Evolutionary conservation across 2,888 invertebrate species (phyloP), one percentile per base, ranked within the genome.

Genomic region (Drosophila meridiana): DNA sequence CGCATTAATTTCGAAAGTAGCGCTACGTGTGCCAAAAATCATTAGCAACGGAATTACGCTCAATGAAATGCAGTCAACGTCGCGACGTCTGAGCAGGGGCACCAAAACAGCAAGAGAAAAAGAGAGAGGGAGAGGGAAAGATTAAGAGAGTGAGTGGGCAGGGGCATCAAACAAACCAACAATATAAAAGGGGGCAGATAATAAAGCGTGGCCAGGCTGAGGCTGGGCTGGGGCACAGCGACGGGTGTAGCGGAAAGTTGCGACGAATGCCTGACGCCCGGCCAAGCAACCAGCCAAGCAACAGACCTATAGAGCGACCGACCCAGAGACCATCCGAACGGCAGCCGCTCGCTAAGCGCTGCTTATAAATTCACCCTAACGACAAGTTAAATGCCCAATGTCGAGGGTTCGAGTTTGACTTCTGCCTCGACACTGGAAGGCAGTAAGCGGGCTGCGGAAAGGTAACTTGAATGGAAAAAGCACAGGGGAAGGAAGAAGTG

Each of bases 21-120:
- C 90, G 86, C 89, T 87, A 87, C 91, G 90, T 91, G 92, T 91
- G 92, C 91, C 92, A 91, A 91, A 91, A 91, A 91, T 91, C 92
- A 91, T 91, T 91, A 91, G 92, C 92, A 91, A 88, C 90, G 87
- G 87, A 91, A 91, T 91, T 90, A 90, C 83, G 88, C 88, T 90
- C 91, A 91, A 91, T 91, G 91, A 91, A 91, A 90, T 84, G 87
- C 87, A 87, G 87, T 83, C 85, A 74, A 68, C 83, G 78, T 69
- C 83, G 72, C 59, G 56, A 45, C 58, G 64, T 45, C 30, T 32
- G 60, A 20, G 32, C 20, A 26, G 50, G 32, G 32, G 40, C 36
- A 36, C 14, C n/a, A 20, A 26, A 2, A 26, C 2, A 38, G 8
- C 5, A 14, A 9, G 13, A 40, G 28, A n/a, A 20, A 8, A 32